Conservation (phyloP, 2,113 vertebrate species). For the Panthera leo region DNA sequence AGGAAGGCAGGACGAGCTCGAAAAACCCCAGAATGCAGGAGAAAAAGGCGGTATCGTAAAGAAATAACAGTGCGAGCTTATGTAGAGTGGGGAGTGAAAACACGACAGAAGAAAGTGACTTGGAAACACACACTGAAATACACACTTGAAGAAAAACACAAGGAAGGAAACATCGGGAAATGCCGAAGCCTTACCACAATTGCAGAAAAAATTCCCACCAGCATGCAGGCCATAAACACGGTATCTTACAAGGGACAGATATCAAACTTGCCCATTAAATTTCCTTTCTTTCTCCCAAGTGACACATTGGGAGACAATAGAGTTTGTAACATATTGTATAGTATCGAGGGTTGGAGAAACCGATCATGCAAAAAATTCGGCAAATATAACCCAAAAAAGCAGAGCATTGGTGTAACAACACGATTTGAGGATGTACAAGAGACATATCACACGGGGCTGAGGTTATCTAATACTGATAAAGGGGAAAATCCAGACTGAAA, state of each 20-base stretch:
- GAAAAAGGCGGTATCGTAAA: neutral
- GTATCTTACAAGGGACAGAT: neutral
- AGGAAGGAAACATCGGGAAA: neutral
- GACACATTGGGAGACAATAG: too few species aligned
- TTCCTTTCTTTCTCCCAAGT: neutral
- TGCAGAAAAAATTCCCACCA: neutral
- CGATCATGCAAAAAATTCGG: neutral
- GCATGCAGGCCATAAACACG: neutral
- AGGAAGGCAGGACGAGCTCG: rapidly evolving
- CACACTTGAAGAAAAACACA: neutral
- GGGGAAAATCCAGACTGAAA: neutral
- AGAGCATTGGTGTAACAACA: too few species aligned
- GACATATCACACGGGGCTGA: neutral
- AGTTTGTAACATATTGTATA: too few species aligned
- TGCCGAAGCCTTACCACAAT: neutral
- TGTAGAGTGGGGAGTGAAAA: neutral
- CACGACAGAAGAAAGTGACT: neutral
- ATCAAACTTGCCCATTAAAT: neutral
- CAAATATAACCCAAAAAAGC: neutral
- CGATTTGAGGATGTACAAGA: neutral
- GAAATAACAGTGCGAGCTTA: neutral
- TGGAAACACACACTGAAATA: neutral
- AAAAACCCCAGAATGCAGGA: neutral
- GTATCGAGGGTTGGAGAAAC: neutral
- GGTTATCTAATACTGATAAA: neutral